phyloP scores from a whole-genome alignment of 2,797 vertebrate species.

The Muscicapa comitata region DNA sequence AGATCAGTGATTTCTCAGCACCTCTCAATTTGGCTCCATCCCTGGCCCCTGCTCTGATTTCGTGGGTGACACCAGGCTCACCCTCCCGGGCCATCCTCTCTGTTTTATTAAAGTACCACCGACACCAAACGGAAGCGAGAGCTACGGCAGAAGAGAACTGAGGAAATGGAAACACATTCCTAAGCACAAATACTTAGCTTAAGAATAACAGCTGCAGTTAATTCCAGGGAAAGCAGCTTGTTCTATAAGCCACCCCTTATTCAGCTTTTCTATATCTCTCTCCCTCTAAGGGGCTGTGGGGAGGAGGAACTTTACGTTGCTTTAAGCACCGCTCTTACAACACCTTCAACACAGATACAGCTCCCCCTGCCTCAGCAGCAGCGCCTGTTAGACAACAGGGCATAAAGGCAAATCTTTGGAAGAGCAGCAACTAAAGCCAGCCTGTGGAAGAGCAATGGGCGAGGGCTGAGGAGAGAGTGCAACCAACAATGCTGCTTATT shows the following conservation, averaged over 20 bases:
- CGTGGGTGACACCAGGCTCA: slow-evolving; percentile 36
- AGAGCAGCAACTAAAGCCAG: not conserved
- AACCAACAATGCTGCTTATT: slow-evolving; percentile 1
- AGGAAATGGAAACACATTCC: not conserved
- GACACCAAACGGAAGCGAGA: slow-evolving; percentile 52
- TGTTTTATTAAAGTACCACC: slow-evolving; percentile 77
- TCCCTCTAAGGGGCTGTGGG: not conserved
- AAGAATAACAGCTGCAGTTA: slow-evolving; percentile 20
- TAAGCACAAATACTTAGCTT: slow-evolving; percentile 2
- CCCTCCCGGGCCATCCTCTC: slow-evolving; percentile 20
- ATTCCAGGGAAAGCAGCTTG: slow-evolving; percentile 37
- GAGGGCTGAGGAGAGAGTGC: slow-evolving; percentile 18
- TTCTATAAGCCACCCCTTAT: not conserved
- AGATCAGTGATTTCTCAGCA: slow-evolving; percentile 50
- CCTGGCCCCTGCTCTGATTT: slow-evolving; percentile 21
- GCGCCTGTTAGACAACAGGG: not conserved
- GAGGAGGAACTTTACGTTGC: not conserved
- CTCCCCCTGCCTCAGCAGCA: slow-evolving; percentile 14
- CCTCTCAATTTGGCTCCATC: slow-evolving; percentile 50
- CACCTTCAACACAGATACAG: not conserved
- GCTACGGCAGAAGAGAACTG: not conserved
- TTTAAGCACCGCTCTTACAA: not conserved
- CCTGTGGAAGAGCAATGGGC: not conserved
- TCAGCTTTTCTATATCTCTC: not conserved
- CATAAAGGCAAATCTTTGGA: not conserved